Conservation (phyloP, 2,113 vertebrate genomes). For the Cyanoliseus patagonus region DNA sequence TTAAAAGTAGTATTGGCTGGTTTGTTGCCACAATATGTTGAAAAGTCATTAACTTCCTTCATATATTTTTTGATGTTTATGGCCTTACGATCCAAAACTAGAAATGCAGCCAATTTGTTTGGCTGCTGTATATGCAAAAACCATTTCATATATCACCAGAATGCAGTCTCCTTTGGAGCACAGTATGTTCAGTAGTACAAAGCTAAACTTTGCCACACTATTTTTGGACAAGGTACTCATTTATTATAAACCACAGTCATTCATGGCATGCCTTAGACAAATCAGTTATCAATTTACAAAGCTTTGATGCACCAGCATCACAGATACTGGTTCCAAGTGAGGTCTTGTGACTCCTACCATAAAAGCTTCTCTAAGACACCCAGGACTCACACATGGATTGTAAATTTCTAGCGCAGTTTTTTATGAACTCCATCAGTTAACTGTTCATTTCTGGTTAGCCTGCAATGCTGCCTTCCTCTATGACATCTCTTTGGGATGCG, state of each 20-base stretch:
- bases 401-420: neutral
- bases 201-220: neutral
- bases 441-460: neutral
- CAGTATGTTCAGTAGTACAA: neutral
- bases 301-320: neutral
- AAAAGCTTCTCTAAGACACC: neutral
- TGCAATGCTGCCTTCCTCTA: neutral
- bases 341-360: neutral
- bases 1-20: conserved; percentile 17
- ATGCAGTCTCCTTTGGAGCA: neutral
- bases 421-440: neutral
- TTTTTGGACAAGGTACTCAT: neutral
- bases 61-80: conserved; percentile 8
- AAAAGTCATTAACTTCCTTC: conserved; percentile 22
- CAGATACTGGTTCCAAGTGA: neutral
- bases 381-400: neutral
- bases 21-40: conserved; percentile 28
- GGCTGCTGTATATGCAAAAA: neutral
- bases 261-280: neutral
- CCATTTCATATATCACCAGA: neutral
- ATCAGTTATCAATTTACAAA: neutral
- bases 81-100: neutral
- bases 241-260: neutral
- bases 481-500: neutral
- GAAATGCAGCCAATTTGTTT: conserved; percentile 8